Evolutionary conservation across 1,140 invertebrate species (phyloP).

Genomic region (Zaprionus kolodkinae): DNA sequence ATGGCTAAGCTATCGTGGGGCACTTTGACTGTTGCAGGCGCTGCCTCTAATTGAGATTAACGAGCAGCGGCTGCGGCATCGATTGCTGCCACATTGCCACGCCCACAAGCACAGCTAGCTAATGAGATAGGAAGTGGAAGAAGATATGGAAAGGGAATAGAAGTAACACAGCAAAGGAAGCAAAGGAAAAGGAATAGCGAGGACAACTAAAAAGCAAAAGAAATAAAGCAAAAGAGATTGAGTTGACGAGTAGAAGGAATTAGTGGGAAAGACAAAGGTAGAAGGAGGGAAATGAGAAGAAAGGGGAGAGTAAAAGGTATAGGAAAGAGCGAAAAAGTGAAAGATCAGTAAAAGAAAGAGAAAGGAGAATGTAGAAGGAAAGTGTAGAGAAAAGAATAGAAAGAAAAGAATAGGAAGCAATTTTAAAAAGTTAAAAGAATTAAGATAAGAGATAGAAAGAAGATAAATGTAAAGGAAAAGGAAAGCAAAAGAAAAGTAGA

Average conservation of each 20-base stretch:
- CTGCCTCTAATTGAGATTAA: slow-evolving; percentile 41
- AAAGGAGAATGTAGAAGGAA: background rate
- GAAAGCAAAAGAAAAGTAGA: background rate
- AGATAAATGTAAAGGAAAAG: background rate
- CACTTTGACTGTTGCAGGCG: background rate
- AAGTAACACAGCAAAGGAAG: background rate
- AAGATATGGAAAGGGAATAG: background rate
- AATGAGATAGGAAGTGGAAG: background rate
- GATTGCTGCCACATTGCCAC: slow-evolving; percentile 8
- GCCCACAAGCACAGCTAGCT: slow-evolving; percentile 36
- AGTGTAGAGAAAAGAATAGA: background rate
- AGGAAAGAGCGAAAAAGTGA: fast-evolving
- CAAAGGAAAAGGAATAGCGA: background rate
- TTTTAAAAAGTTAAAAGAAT: no score
- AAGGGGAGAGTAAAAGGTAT: background rate
- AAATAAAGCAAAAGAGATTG: no score
- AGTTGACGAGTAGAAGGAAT: no score
- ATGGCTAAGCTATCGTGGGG: background rate
- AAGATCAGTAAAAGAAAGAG: background rate
- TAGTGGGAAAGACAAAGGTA: no score
- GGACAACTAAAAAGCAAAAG: no score
- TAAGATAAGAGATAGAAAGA: no score
- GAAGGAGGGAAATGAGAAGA: background rate
- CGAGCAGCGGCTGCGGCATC: slow-evolving; percentile 16
- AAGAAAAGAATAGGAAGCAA: no score